Evolutionary conservation across 2,797 vertebrate genomes (phyloP), one percentile per base, ranked within the genome.

Genomic region (Tachyglossus aculeatus): DNA sequence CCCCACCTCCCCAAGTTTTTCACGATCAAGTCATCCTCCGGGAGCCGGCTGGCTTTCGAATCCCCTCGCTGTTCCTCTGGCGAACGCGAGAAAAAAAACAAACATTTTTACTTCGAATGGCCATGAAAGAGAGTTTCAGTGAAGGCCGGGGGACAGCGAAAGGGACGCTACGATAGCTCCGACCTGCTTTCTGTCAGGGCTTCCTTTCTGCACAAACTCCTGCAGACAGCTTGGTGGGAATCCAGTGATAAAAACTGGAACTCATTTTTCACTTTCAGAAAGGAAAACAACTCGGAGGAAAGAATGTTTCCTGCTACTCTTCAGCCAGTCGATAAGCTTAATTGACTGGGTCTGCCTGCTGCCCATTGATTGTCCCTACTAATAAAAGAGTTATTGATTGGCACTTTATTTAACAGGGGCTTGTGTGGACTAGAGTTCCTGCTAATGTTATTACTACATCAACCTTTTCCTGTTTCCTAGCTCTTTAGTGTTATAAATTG

Each of bases 101-200:
- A n/a, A n/a, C n/a, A n/a, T 48, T 74, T 80, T 70, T 75, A 37
- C 67, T 82, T 82, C 29, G 6, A 71, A 67, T 9, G 3, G 51
- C 62, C 56, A 29, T 58, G 66, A 64, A 66, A 53, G 52, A 68
- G 41, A 74, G 68, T 80, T 71, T 62, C 19, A 63, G 80, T 81
- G 32, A 58, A 64, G 71, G 50, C 73, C 21, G 51, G 85, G 86
- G n/a, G n/a, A n/a, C n/a, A n/a, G n/a, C 82, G 82, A 75, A 63
- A 91, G 93, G 93, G 89, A 82, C 83, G 84, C 34, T 73, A n/a
- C 95, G 95, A 96, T 96, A 96, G 88, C 89, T 83, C 65, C 86
- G 83, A 91, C 92, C 96, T 97, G 96, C 89, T 97, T 96, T 96
- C 92, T 94, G 92, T 97, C 95, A 96, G 87, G 4, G 38, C 84